These are phyloP conservation scores for Neodontobutis hainanensis DNA, from an alignment of 2,113 vertebrate genomes.

Conservation along the genomic window DNA sequence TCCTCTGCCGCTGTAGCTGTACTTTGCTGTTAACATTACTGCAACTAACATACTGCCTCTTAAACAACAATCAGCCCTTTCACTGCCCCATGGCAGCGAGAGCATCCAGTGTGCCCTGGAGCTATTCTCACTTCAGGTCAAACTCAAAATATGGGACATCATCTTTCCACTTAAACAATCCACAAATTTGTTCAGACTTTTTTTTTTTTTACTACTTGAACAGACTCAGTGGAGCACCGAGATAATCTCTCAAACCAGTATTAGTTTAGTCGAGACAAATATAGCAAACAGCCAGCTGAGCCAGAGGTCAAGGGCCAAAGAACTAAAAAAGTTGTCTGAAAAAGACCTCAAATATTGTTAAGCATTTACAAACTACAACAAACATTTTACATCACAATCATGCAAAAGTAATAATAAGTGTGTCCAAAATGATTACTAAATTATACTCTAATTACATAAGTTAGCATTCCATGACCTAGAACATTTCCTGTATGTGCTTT, in stretches of 20 bases:
- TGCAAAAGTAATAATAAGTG: no score
- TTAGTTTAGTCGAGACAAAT: conserved; percentile 27
- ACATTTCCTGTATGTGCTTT: no score
- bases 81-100: conserved; percentile 45
- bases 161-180: conserved; percentile 60
- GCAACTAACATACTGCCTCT: conserved; percentile 43
- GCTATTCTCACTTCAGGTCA: conserved; percentile 51
- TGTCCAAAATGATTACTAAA: no score
- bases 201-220: background rate
- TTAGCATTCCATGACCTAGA: no score
- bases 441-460: no score
- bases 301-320: conserved; percentile 36
- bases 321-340: conserved; percentile 20
- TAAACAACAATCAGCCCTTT: conserved; percentile 67
- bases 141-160: conserved; percentile 52
- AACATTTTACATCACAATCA: no score
- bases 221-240: conserved; percentile 5
- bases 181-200: conserved; percentile 19
- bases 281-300: conserved; percentile 47
- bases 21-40: conserved; percentile 37
- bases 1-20: conserved; percentile 66
- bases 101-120: conserved; percentile 54
- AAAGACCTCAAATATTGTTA: no score
- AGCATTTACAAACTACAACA: no score
- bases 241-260: conserved; percentile 6